Evolutionary conservation across 2,797 vertebrate species (phyloP).

Genomic region (Muscicapa striata): DNA sequence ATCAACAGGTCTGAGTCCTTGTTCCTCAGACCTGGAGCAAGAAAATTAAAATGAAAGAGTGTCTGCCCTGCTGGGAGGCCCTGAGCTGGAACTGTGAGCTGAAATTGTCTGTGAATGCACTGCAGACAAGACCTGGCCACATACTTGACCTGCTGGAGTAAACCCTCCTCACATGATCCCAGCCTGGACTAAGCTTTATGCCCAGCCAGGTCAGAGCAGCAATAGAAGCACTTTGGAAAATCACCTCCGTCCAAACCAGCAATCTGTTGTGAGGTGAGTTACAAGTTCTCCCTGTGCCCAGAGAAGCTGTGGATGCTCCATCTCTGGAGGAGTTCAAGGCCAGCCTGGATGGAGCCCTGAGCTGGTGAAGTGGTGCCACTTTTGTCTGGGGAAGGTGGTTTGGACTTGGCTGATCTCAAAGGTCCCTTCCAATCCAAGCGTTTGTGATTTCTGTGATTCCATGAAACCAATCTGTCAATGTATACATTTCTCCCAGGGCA

Average conservation of each 20-base stretch:
- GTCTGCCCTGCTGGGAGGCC: not conserved
- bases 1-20: not conserved
- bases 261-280: not conserved
- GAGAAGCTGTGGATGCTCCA: too few species aligned
- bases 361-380: too few species aligned
- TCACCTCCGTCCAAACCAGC: not conserved
- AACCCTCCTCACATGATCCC: not conserved
- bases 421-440: not conserved
- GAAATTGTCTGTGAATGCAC: not conserved
- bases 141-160: rapidly evolving
- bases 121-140: not conserved
- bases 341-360: not conserved
- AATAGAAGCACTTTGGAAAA: not conserved
- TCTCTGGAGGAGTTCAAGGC: not conserved
- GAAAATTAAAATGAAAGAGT: not conserved
- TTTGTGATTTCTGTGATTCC: not conserved
- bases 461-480: not conserved
- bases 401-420: not conserved
- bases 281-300: not conserved
- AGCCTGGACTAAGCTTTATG: not conserved
- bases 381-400: rapidly evolving
- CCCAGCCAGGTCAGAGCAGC: not conserved
- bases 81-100: not conserved
- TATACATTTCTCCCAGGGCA: not conserved
- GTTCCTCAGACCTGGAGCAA: not conserved